These are phyloP conservation scores for Parapristionchus giblindavisi DNA, from an alignment of 2,888 invertebrate genomes.

Conservation along the genomic window DNA sequence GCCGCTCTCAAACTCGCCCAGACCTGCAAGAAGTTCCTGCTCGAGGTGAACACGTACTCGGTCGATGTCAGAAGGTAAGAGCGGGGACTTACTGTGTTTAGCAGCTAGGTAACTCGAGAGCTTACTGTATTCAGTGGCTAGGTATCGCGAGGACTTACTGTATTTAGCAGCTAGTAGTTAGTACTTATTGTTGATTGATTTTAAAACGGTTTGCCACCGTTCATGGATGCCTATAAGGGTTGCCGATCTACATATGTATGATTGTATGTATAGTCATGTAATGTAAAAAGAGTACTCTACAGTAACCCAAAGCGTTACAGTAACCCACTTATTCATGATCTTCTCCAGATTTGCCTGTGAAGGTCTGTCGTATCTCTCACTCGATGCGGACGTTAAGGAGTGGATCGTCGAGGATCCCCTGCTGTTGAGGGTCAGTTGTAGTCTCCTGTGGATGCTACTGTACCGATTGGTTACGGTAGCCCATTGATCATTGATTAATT, in stretches of 20 bases:
- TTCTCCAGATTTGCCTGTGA: constrained; percentile 65
- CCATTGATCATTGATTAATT: constrained; percentile 1
- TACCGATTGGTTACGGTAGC: constrained; percentile 14
- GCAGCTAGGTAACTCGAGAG: no score
- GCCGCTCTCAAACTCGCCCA: constrained; percentile 89
- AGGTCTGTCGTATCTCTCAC: constrained; percentile 87
- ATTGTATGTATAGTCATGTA: not conserved
- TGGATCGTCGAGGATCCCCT: constrained; percentile 86
- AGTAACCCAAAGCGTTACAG: no score
- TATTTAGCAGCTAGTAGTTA: not conserved
- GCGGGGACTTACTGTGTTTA: not conserved
- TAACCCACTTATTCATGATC: not conserved
- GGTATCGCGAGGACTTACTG: no score
- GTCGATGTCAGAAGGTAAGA: constrained; percentile 59
- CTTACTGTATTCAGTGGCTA: not conserved
- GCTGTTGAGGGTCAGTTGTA: constrained; percentile 75
- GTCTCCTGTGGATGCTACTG: constrained; percentile 5
- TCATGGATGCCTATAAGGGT: no score
- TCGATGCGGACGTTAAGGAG: constrained; percentile 98
- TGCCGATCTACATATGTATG: no score
- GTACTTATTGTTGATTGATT: constrained; percentile 5
- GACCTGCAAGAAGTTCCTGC: constrained; percentile 82
- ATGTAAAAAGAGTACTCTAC: constrained; percentile 1
- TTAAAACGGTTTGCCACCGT: no score
- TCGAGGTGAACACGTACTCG: constrained; percentile 61